Percentiles rank a stretch among this genome's conserved stretches.
Conservation (phyloP, 2,888 invertebrate species). For the Masnerella sp. region DNA sequence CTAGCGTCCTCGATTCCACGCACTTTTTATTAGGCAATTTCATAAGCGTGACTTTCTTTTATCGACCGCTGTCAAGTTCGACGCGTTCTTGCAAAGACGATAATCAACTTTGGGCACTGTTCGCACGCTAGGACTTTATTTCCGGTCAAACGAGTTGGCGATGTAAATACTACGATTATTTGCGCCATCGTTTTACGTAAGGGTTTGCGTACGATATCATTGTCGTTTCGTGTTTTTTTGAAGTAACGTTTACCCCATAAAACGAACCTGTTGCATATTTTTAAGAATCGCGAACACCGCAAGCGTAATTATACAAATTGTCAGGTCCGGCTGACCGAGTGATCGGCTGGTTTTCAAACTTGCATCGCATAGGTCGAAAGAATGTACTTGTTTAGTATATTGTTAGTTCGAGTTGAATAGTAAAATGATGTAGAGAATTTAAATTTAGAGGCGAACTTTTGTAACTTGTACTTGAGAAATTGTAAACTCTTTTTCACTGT, state of each 20-base stretch:
- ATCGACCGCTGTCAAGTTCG: slow-evolving; percentile 17
- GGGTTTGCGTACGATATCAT: neutral
- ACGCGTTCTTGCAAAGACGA: slow-evolving; percentile 3
- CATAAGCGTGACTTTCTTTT: slow-evolving; percentile 25
- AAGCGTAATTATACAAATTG: neutral
- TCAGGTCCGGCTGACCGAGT: neutral
- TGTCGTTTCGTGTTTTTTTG: neutral
- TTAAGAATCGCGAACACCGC: slow-evolving; percentile 3
- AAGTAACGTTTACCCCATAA: neutral
- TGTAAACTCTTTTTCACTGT: too few species aligned
- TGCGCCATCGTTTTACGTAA: neutral
- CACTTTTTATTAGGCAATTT: slow-evolving; percentile 19
- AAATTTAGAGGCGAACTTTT: too few species aligned
- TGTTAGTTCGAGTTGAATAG: too few species aligned
- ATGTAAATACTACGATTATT: slow-evolving; percentile 4
- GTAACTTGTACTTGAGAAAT: too few species aligned
- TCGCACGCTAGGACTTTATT: too few species aligned
- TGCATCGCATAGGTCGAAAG: too few species aligned
- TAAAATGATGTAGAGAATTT: too few species aligned
- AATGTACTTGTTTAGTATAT: neutral
- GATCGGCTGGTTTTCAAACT: too few species aligned
- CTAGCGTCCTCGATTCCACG: slow-evolving; percentile 20
- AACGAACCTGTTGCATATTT: slow-evolving; percentile 2
- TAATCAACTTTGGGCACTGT: slow-evolving; percentile 36
- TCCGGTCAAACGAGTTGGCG: slow-evolving; percentile 1